A percentile compares a stretch with the other conserved stretches of the same genome.
phyloP scores from a whole-genome alignment of 2,888 invertebrate species.

The Nemotelus pantherinus region DNA sequence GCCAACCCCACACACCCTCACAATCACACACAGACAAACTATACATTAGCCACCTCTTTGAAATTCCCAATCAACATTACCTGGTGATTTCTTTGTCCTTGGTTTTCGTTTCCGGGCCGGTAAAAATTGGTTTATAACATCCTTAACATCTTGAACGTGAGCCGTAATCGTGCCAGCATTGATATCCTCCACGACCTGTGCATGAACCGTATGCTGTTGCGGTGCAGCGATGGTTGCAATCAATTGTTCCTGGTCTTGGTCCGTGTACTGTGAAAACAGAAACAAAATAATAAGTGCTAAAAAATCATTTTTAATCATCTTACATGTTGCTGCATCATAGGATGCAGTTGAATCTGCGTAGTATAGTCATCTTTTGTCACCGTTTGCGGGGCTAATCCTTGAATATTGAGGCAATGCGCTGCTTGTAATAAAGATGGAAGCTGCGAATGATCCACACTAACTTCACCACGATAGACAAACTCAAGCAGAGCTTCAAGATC shows the following conservation, averaged over 20 bases:
- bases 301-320: constrained; percentile 7
- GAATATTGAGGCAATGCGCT: constrained; percentile 71
- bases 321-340: constrained; percentile 65
- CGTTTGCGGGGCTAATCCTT: constrained; percentile 69
- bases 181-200: constrained; percentile 65
- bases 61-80: constrained; percentile 5
- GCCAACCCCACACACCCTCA: too few relatives aligned
- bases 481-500: constrained; percentile 72
- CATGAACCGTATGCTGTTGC: constrained; percentile 64
- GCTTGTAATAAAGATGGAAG: constrained; percentile 71
- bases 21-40: too few relatives aligned
- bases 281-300: background rate
- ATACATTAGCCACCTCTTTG: too few relatives aligned
- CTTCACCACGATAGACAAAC: constrained; percentile 72
- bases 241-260: constrained; percentile 62
- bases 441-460: constrained; percentile 71
- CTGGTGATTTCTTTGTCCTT: constrained; percentile 64
- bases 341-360: constrained; percentile 64
- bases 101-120: constrained; percentile 68
- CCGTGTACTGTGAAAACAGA: constrained; percentile 31
- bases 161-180: constrained; percentile 63
- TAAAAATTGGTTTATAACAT: constrained; percentile 66
- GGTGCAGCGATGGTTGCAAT: constrained; percentile 64
- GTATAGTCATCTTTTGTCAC: constrained; percentile 65
- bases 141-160: constrained; percentile 60